phyloP scores from a whole-genome alignment of 2,797 vertebrate species.

The Nasua narica region DNA sequence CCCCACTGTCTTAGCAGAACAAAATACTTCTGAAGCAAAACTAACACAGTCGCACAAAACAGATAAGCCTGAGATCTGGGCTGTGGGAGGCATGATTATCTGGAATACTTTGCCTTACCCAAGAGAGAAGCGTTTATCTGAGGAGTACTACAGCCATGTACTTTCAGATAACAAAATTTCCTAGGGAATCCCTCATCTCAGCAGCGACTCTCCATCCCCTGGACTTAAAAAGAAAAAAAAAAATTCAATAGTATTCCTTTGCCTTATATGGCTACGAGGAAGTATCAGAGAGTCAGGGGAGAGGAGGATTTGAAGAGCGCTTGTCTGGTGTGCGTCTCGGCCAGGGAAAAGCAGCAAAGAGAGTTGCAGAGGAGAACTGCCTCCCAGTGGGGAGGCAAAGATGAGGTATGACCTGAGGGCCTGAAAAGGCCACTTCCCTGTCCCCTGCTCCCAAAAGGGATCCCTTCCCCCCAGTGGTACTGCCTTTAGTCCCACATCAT shows the following conservation, averaged over 20 bases:
- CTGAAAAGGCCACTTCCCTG: neutral
- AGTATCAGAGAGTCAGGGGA: fast-evolving
- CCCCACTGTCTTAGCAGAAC: neutral
- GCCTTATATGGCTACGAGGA: neutral
- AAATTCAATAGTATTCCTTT: neutral
- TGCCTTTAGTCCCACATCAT: neutral
- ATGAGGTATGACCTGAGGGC: neutral
- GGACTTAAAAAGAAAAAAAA: neutral
- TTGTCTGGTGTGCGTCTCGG: neutral
- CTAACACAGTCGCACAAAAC: neutral
- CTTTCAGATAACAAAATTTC: constrained; percentile 46
- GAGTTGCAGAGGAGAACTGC: neutral
- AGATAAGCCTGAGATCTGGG: neutral
- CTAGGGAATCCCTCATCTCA: neutral
- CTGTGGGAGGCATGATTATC: constrained; percentile 22
- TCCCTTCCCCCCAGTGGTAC: neutral
- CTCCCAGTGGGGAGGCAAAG: neutral
- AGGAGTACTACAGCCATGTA: neutral
- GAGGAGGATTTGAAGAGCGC: neutral
- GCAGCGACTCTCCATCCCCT: neutral
- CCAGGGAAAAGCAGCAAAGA: neutral
- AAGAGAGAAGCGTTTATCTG: constrained; percentile 35
- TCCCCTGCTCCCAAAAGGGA: neutral
- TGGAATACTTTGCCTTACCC: neutral
- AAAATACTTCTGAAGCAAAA: neutral